phyloP scores from a whole-genome alignment of 2,113 vertebrate species.

The Anguilla japonica region DNA sequence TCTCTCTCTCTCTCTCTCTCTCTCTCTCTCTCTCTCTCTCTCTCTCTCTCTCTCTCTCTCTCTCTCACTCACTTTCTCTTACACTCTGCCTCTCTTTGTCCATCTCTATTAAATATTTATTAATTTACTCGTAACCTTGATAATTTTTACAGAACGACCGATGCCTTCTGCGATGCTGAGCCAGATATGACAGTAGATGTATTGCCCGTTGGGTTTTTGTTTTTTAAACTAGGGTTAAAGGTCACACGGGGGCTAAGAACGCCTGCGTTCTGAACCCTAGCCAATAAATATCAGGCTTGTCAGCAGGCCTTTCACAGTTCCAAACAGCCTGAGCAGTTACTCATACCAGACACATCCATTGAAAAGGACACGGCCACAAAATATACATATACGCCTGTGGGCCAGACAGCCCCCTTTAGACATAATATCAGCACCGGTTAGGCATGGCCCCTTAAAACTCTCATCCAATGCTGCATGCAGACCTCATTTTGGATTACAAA shows the following conservation, averaged over 20 bases:
- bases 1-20: too few species aligned
- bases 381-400: constrained; percentile 17
- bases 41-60: too few species aligned
- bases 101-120: too few species aligned
- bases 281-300: background rate
- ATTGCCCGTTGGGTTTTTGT: background rate
- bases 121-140: too few species aligned
- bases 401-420: background rate
- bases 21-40: too few species aligned
- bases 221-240: background rate
- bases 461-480: background rate
- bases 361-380: background rate
- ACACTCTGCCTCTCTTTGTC: too few species aligned
- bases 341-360: constrained; percentile 1
- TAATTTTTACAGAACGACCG: too few species aligned
- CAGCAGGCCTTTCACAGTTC: constrained; percentile 8
- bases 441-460: background rate
- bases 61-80: too few species aligned
- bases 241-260: background rate
- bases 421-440: background rate
- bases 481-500: background rate
- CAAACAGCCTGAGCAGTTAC: constrained; percentile 5
- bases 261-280: background rate
- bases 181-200: background rate
- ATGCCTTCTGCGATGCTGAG: too few species aligned